A percentile compares a stretch with the other conserved stretches of the same genome.
These are phyloP conservation scores for Zosterops pallidus DNA, from an alignment of 2,113 vertebrate species.

Conservation along the genomic window DNA sequence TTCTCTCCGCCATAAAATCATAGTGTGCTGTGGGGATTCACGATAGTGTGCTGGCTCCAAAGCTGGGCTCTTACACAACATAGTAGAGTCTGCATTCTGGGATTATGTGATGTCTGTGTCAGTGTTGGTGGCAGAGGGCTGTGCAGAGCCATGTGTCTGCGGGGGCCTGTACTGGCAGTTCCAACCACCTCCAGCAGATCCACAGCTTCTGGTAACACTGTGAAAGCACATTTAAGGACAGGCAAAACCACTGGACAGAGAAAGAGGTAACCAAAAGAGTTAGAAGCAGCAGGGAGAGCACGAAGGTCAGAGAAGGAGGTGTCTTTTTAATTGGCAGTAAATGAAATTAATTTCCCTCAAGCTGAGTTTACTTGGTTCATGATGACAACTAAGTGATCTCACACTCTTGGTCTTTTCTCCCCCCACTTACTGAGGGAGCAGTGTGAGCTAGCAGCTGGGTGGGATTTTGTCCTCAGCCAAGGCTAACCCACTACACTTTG, in stretches of 20 bases:
- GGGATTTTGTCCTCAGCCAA: background rate
- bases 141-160: fast-evolving
- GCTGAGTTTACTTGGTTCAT: background rate
- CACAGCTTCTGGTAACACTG: background rate
- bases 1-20: background rate
- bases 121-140: background rate
- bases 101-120: fast-evolving
- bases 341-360: background rate
- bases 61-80: background rate
- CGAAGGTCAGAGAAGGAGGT: background rate
- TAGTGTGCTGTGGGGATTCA: background rate
- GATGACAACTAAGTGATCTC: background rate
- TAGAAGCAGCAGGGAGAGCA: background rate
- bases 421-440: fast-evolving
- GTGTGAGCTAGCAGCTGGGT: background rate
- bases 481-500: background rate
- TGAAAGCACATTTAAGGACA: background rate
- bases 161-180: background rate
- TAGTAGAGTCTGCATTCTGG: background rate
- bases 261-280: background rate
- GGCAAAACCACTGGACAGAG: background rate
- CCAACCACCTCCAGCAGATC: background rate
- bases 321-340: background rate
- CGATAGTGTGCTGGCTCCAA: background rate
- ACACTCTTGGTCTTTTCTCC: background rate